These are phyloP conservation scores for Eurytoma adleriae DNA, from an alignment of 2,888 invertebrate genomes.

Conservation along the genomic window DNA sequence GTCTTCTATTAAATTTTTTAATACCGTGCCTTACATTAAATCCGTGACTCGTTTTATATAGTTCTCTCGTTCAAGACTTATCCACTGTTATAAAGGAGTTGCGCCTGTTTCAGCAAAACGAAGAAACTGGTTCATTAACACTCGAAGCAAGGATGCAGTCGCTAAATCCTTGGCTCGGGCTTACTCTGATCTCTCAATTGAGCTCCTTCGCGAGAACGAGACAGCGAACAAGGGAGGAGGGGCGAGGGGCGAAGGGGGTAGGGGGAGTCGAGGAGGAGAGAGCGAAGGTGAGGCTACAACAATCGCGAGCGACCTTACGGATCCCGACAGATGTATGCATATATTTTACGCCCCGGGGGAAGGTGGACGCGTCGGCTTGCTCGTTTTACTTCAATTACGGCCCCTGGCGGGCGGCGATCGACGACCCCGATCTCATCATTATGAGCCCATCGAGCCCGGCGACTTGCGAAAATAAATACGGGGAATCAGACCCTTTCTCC, in stretches of 20 bases:
- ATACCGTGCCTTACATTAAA: no score
- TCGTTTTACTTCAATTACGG: constrained; percentile 53
- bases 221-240: not conserved
- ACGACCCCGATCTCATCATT: constrained; percentile 51
- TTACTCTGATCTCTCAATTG: constrained; percentile 51
- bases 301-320: constrained; percentile 45
- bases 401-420: constrained; percentile 4
- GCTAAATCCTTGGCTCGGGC: not conserved
- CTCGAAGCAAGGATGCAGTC: not conserved
- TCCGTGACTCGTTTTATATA: no score
- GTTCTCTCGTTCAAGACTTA: no score
- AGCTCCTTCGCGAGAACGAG: not conserved
- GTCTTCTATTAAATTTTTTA: no score
- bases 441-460: constrained; percentile 27
- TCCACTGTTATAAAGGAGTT: no score
- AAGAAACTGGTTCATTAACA: no score
- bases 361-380: not conserved
- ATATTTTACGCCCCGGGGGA: constrained; percentile 4
- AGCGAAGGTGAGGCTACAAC: constrained; percentile 18
- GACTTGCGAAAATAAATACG: constrained; percentile 38
- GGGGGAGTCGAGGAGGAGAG: not conserved
- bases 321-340: constrained; percentile 50
- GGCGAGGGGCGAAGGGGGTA: not conserved
- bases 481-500: constrained; percentile 4
- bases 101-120: no score